Evolutionary conservation across 2,888 invertebrate genomes (phyloP).

Genomic region (Micoletzkya japonica): DNA sequence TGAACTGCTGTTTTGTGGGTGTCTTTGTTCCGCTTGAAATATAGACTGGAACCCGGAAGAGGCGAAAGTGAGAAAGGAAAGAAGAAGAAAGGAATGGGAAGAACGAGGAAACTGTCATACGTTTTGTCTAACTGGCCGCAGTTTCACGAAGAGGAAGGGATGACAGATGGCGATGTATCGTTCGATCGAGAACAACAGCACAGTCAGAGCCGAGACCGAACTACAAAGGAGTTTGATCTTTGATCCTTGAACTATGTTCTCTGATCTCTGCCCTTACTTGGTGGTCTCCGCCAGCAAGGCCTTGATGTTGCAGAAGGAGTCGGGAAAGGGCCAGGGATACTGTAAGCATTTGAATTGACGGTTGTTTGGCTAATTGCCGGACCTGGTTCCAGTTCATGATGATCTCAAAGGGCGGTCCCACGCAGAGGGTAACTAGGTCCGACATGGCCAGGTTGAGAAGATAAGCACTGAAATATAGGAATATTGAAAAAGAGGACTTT

Average conservation of each 20-base stretch:
- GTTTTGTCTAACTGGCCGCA: constrained; percentile 36
- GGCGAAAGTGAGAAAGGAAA: too few relatives aligned
- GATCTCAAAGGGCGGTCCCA: constrained; percentile 50
- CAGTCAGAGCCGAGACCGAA: constrained; percentile 49
- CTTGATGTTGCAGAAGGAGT: constrained; percentile 50
- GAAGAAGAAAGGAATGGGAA: not conserved
- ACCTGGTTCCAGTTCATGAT: constrained; percentile 47
- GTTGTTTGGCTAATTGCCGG: not conserved
- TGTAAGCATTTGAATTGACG: constrained; percentile 6
- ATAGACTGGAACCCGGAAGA: too few relatives aligned
- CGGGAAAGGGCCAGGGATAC: constrained; percentile 52
- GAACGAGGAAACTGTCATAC: constrained; percentile 27
- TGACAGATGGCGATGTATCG: constrained; percentile 53
- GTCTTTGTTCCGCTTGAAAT: too few relatives aligned
- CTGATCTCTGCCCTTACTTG: constrained; percentile 29
- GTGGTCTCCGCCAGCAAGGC: constrained; percentile 50
- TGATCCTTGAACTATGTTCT: not conserved
- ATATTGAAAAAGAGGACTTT: too few relatives aligned
- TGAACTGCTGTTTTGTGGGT: too few relatives aligned
- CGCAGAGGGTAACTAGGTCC: constrained; percentile 46
- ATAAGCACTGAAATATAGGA: constrained; percentile 37
- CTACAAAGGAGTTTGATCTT: constrained; percentile 32
- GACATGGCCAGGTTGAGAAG: constrained; percentile 48
- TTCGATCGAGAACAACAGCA: constrained; percentile 49
- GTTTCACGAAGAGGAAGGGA: constrained; percentile 41